Conservation (phyloP, 2,888 invertebrate genomes). For the Argyresthia goedartella region DNA sequence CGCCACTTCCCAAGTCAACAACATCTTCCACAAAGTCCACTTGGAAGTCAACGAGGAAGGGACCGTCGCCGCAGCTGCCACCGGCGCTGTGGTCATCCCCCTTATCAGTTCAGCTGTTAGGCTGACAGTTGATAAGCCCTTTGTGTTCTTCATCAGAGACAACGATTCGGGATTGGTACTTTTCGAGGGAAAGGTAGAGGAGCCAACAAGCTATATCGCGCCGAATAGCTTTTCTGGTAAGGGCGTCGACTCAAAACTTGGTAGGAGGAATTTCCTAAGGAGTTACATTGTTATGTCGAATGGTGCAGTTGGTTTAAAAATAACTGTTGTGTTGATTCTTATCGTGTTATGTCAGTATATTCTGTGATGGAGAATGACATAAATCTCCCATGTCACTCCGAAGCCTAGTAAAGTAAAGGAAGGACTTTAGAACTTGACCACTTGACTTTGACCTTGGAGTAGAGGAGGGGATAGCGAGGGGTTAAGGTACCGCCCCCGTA, state of each 20-base stretch:
- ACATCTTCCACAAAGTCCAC: conserved; percentile 73
- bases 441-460: too few species aligned
- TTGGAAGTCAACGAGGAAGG: conserved; percentile 75
- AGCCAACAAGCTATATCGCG: conserved; percentile 33
- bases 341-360: too few species aligned
- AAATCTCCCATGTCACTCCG: too few species aligned
- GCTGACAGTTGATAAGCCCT: conserved; percentile 73
- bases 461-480: too few species aligned
- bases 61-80: conserved; percentile 74
- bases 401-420: too few species aligned
- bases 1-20: conserved; percentile 52
- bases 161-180: conserved; percentile 62
- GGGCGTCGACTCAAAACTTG: neutral
- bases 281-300: too few species aligned
- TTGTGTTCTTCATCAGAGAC: conserved; percentile 75
- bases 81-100: conserved; percentile 71
- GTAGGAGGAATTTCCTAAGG: neutral
- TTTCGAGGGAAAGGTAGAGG: conserved; percentile 74
- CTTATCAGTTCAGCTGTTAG: conserved; percentile 67
- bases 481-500: too few species aligned
- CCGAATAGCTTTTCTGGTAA: neutral
- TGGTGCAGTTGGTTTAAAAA: too few species aligned
- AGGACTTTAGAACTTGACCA: too few species aligned
- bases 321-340: too few species aligned
- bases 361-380: too few species aligned